Evolutionary conservation across 2,113 vertebrate genomes (phyloP).

Genomic region (Equus quagga): DNA sequence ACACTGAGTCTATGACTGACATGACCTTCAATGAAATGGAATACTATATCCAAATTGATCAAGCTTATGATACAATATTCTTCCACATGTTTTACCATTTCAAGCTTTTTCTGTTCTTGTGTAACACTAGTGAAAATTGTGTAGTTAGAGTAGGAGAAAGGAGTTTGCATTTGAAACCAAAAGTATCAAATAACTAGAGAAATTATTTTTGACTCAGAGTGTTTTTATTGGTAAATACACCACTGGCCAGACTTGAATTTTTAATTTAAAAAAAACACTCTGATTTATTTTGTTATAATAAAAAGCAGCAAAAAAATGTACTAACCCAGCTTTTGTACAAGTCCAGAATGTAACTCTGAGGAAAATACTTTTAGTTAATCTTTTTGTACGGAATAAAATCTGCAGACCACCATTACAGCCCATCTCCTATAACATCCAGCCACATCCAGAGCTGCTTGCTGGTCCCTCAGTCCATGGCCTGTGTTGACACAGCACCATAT

Average conservation of each 20-base stretch:
- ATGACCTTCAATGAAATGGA: neutral
- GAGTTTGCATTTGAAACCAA: neutral
- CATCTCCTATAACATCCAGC: neutral
- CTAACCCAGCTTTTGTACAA: neutral
- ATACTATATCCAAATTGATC: neutral
- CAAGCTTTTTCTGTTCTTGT: neutral
- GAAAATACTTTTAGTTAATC: neutral
- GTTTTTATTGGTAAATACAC: neutral
- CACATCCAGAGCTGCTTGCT: neutral
- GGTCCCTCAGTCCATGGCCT: accelerated
- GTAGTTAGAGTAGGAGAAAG: neutral
- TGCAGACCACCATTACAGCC: neutral
- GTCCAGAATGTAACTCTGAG: neutral
- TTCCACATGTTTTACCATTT: neutral
- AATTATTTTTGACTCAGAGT: neutral
- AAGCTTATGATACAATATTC: neutral
- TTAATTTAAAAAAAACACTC: neutral
- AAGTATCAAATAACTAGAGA: neutral
- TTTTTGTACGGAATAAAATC: neutral
- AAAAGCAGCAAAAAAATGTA: neutral
- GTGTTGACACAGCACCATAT: neutral
- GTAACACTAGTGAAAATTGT: neutral
- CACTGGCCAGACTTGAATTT: neutral
- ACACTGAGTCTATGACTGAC: neutral
- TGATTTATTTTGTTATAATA: slow-evolving; percentile 29